Conservation (phyloP, 2,113 vertebrate species). For the Empidonax alnorum region DNA sequence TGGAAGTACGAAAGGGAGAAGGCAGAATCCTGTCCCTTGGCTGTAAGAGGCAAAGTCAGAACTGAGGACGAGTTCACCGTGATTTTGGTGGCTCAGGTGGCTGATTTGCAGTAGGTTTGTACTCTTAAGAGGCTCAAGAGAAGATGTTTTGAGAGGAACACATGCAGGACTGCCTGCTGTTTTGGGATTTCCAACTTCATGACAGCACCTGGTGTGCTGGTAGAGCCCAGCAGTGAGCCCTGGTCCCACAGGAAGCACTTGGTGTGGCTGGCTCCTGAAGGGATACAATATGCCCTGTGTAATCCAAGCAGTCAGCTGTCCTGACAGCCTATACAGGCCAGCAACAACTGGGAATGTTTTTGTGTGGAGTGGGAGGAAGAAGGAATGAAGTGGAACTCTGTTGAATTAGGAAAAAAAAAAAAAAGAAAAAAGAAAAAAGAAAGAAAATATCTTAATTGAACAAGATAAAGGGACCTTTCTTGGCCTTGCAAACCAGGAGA, state of each 20-base stretch:
- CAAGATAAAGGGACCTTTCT: neutral
- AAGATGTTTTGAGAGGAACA: neutral
- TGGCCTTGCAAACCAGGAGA: neutral
- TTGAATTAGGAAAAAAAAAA: neutral
- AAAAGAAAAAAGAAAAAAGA: no score
- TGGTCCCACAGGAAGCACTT: neutral
- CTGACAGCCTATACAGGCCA: neutral
- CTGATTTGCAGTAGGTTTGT: neutral
- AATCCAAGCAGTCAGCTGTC: conserved; percentile 56
- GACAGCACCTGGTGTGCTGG: neutral
- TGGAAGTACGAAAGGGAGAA: neutral
- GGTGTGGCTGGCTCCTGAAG: neutral
- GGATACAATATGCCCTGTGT: conserved; percentile 40
- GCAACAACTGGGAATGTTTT: conserved; percentile 62
- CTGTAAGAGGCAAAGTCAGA: neutral
- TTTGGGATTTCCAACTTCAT: neutral
- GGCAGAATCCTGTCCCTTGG: neutral
- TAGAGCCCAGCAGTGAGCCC: neutral
- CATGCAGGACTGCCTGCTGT: neutral
- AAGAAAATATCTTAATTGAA: neutral
- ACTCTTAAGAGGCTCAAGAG: neutral
- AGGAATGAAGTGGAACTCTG: conserved; percentile 9
- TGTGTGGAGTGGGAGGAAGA: neutral
- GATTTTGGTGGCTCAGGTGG: neutral
- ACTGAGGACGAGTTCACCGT: neutral